phyloP scores from a whole-genome alignment of 2,888 invertebrate genomes.

The Pachliopta kotzebuea region DNA sequence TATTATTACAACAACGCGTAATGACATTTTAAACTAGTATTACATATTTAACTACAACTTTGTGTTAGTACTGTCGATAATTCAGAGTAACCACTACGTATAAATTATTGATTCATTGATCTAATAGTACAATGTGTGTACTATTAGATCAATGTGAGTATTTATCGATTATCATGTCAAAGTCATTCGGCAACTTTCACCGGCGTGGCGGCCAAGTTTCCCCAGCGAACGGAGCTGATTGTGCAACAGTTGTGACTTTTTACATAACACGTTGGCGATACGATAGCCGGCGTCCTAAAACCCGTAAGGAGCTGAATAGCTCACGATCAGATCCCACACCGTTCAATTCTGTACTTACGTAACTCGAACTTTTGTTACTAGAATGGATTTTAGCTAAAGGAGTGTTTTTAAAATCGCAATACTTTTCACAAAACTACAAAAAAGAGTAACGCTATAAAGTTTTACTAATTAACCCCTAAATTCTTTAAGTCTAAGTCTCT shows the following conservation, averaged over 20 bases:
- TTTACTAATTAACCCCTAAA: not conserved
- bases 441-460: not conserved
- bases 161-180: conserved; percentile 58
- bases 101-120: conserved; percentile 15
- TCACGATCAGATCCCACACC: not conserved
- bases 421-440: not conserved
- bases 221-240: conserved; percentile 74
- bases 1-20: conserved; percentile 12
- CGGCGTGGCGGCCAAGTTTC: conserved; percentile 73
- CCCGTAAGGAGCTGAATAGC: conserved; percentile 24
- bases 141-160: too few species aligned
- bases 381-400: not conserved
- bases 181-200: conserved; percentile 77
- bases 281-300: conserved; percentile 28
- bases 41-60: conserved; percentile 10
- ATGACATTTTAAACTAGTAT: conserved; percentile 20
- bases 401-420: not conserved
- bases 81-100: not conserved
- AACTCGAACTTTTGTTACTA: not conserved
- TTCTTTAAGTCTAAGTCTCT: too few species aligned
- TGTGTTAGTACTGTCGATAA: conserved; percentile 12
- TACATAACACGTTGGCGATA: conserved; percentile 58
- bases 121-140: conserved; percentile 41
- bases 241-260: conserved; percentile 76
- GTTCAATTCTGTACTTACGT: not conserved